phyloP scores from a whole-genome alignment of 2,797 vertebrate species.

The Melanotaenia parkinsoni region DNA sequence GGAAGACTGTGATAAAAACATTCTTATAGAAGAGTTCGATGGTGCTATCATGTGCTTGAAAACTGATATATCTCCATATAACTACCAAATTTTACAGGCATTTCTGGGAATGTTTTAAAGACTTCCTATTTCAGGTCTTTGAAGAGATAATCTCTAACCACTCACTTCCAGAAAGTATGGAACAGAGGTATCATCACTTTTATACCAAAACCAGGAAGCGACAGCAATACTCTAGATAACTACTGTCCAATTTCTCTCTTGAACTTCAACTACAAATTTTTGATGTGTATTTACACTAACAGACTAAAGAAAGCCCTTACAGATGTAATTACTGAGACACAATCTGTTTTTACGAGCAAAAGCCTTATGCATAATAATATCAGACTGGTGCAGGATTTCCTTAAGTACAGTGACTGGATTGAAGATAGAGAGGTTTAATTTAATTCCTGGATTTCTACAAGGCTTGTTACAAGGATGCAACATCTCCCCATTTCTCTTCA shows the following conservation, averaged over 20 bases:
- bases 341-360: background rate
- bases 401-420: background rate
- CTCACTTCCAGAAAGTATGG: too few relatives aligned
- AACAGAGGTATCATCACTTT: too few relatives aligned
- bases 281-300: background rate
- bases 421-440: background rate
- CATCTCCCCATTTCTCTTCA: background rate
- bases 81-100: too few relatives aligned
- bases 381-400: background rate
- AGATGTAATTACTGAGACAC: background rate
- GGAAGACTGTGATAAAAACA: background rate
- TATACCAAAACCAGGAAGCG: too few relatives aligned
- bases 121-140: too few relatives aligned
- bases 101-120: too few relatives aligned
- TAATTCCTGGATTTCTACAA: too few relatives aligned
- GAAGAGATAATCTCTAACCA: too few relatives aligned
- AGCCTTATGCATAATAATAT: background rate
- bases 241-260: background rate
- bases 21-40: too few relatives aligned
- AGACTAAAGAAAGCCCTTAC: background rate
- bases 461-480: background rate
- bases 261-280: background rate
- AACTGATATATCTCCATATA: too few relatives aligned
- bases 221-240: background rate
- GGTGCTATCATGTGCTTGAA: too few relatives aligned